A percentile compares a stretch with the other conserved stretches of the same genome.
Evolutionary conservation across 2,797 vertebrate genomes (phyloP).

Genomic region (Coregonus suidteri): DNA sequence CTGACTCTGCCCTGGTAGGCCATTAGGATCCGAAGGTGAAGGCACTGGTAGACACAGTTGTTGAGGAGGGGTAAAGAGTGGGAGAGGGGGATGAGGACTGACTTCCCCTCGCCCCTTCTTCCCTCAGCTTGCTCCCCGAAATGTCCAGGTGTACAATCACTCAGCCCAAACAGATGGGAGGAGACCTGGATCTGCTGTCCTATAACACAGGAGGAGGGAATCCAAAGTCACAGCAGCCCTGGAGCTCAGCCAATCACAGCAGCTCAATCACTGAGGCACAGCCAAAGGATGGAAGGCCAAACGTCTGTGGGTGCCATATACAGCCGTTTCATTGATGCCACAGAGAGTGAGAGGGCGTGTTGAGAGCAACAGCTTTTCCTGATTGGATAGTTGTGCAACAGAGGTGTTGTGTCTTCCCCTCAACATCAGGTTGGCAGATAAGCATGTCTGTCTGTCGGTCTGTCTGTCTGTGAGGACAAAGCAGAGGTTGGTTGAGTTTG

Average conservation of each 20-base stretch:
- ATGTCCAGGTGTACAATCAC: too few species aligned
- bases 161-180: constrained; percentile 13
- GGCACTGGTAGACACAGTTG: constrained; percentile 48
- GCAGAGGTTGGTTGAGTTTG: too few species aligned
- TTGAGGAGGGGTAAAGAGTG: constrained; percentile 4
- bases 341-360: not conserved
- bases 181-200: constrained; percentile 31
- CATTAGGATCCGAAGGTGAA: constrained; percentile 36
- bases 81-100: not conserved
- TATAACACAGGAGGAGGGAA: constrained; percentile 18
- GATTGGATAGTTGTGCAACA: constrained; percentile 22
- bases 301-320: not conserved
- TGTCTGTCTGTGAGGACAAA: not conserved
- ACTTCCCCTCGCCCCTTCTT: not conserved
- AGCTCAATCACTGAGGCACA: constrained; percentile 5
- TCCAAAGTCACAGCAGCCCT: not conserved
- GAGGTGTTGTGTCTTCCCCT: not conserved
- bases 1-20: constrained; percentile 1
- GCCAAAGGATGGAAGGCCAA: not conserved
- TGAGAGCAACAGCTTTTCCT: constrained; percentile 10
- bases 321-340: not conserved
- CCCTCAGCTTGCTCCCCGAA: constrained; percentile 5
- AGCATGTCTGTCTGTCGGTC: not conserved
- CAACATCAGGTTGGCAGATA: not conserved
- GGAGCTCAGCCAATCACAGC: constrained; percentile 27